Conservation (phyloP, 2,888 invertebrate species). For the Andrena camellia region DNA sequence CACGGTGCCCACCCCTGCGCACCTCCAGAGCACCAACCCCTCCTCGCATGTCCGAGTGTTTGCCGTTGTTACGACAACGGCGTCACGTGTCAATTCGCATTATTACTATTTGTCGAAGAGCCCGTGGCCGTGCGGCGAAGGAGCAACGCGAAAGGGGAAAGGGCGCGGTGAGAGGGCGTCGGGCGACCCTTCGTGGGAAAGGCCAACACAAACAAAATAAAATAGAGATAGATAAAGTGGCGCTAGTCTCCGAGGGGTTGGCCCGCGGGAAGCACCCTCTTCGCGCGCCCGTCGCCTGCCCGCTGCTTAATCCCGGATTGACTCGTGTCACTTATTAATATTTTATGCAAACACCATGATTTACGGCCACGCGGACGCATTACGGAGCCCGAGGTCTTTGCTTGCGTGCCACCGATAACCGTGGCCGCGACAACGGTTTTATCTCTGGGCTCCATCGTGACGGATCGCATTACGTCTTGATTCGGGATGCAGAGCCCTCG, state of each 20-base stretch:
- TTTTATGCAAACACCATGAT: constrained; percentile 85
- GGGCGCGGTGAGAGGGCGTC: background rate
- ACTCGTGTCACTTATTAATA: constrained; percentile 85
- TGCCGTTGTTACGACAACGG: constrained; percentile 81
- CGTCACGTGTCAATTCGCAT: constrained; percentile 84
- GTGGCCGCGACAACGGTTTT: constrained; percentile 72
- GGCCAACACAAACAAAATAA: constrained; percentile 84
- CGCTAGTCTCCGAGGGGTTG: constrained; percentile 52
- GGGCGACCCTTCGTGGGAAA: constrained; percentile 82
- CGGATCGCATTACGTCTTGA: constrained; percentile 71
- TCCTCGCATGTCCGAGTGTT: constrained; percentile 65
- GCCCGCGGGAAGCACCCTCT: constrained; percentile 19
- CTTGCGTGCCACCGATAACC: constrained; percentile 71
- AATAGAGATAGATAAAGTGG: constrained; percentile 84
- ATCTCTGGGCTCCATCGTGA: constrained; percentile 65
- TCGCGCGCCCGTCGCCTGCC: constrained; percentile 13
- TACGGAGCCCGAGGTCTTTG: constrained; percentile 61
- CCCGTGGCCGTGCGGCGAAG: constrained; percentile 63
- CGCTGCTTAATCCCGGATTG: constrained; percentile 83
- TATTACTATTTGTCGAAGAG: constrained; percentile 84
- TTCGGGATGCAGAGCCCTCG: constrained; percentile 29
- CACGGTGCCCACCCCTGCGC: constrained; percentile 20
- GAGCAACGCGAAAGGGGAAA: constrained; percentile 38
- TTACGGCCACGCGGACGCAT: constrained; percentile 78
- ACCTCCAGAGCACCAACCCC: constrained; percentile 11